Evolutionary conservation across 1,140 invertebrate species (phyloP).

Genomic region (Mizuhopecten yessoensis): DNA sequence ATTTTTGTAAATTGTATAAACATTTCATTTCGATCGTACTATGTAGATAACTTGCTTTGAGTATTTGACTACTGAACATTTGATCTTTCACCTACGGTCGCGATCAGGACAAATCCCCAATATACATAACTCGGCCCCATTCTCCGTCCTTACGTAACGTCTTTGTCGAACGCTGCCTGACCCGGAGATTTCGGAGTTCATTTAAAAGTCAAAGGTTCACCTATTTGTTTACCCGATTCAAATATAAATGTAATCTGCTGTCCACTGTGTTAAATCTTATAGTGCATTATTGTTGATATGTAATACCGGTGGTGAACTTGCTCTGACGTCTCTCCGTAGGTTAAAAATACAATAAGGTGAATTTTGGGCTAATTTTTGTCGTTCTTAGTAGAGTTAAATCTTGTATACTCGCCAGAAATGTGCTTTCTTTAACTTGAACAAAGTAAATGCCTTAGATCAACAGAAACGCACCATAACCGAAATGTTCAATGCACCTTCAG

Average conservation of each 20-base stretch:
- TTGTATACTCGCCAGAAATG: not conserved
- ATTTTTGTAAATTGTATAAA: not conserved
- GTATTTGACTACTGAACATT: not conserved
- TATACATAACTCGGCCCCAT: not conserved
- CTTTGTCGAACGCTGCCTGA: not conserved
- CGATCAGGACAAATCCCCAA: not conserved
- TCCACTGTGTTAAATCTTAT: not conserved
- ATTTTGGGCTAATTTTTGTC: not conserved
- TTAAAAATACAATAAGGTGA: not conserved
- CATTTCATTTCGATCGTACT: not conserved
- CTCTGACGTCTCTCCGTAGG: not conserved
- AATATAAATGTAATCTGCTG: not conserved
- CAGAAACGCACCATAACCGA: too few species aligned
- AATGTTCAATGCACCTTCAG: too few species aligned
- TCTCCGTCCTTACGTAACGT: not conserved
- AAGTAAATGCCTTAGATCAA: too few species aligned
- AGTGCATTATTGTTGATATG: not conserved
- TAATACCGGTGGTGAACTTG: not conserved
- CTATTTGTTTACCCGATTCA: not conserved
- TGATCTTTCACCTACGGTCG: not conserved
- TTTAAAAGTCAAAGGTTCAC: conserved; percentile 30
- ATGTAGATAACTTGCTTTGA: not conserved
- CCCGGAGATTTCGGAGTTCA: conserved; percentile 7
- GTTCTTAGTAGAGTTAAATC: not conserved
- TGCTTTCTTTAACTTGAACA: too few species aligned